Percentiles rank a stretch among this genome's conserved stretches.
These are phyloP conservation scores for Cottus gobio DNA, from an alignment of 2,113 vertebrate species.

Conservation along the genomic window DNA sequence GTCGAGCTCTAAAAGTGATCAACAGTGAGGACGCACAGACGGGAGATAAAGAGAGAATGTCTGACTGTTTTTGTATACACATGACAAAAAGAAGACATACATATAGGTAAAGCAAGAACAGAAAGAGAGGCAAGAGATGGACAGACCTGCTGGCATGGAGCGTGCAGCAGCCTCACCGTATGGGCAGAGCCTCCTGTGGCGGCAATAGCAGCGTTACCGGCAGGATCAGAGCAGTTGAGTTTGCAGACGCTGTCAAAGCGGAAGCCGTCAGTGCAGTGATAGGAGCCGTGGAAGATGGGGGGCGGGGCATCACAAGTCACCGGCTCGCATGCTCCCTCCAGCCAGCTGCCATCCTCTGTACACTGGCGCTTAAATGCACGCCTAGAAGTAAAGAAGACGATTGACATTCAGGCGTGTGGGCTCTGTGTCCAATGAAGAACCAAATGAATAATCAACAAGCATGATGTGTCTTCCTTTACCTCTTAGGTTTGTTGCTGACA, in stretches of 20 bases:
- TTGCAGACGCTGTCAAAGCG: constrained; percentile 94
- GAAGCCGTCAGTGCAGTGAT: constrained; percentile 94
- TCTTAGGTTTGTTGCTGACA: constrained; percentile 90
- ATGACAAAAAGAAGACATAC: constrained; percentile 38
- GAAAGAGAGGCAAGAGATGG: constrained; percentile 72
- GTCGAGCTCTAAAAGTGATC: not conserved
- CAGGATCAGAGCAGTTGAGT: constrained; percentile 89
- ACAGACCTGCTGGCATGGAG: constrained; percentile 86
- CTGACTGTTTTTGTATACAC: constrained; percentile 6
- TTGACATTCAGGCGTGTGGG: not conserved
- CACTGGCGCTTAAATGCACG: constrained; percentile 96
- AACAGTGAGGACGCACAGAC: constrained; percentile 11
- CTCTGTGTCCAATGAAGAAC: not conserved
- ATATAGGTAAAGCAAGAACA: constrained; percentile 51
- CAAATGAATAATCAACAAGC: not conserved
- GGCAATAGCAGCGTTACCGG: constrained; percentile 80
- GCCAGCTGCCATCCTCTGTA: constrained; percentile 94
- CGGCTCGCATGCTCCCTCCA: constrained; percentile 89
- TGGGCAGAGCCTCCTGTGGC: constrained; percentile 84
- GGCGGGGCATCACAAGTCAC: constrained; percentile 95
- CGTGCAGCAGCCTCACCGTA: constrained; percentile 85
- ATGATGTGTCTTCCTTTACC: constrained; percentile 79
- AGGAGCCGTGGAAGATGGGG: constrained; percentile 92
- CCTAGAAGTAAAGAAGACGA: constrained; percentile 73
- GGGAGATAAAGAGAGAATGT: constrained; percentile 20